Conservation (phyloP, 2,113 vertebrate genomes). For the Opisthocomus hoazin region DNA sequence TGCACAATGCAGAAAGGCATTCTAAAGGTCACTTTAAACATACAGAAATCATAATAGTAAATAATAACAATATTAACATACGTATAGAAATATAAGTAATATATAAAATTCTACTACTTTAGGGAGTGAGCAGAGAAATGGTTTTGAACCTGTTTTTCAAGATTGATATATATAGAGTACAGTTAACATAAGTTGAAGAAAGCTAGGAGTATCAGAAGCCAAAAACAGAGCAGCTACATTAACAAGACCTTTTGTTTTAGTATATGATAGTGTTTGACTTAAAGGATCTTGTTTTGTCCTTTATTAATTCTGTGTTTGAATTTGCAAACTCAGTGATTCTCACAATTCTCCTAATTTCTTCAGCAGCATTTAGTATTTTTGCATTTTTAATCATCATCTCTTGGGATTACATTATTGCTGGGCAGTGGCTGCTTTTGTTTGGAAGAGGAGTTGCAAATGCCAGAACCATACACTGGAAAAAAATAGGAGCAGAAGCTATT, state of each 20-base stretch:
- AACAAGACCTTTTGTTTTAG: background rate
- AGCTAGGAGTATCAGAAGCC: background rate
- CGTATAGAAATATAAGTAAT: background rate
- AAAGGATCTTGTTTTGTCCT: background rate
- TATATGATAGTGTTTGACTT: background rate
- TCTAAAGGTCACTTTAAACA: background rate
- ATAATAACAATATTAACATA: background rate
- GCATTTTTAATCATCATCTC: background rate
- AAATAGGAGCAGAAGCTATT: background rate
- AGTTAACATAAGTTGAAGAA: background rate
- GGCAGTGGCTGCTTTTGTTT: background rate
- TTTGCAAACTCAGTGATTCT: background rate
- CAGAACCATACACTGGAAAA: background rate
- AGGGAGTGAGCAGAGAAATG: background rate
- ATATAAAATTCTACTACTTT: background rate
- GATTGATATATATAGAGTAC: conserved; percentile 5
- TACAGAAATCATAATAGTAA: background rate
- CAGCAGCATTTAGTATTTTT: background rate
- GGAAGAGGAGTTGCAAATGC: background rate
- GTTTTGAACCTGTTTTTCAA: conserved; percentile 42
- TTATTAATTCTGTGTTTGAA: background rate
- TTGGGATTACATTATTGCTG: background rate
- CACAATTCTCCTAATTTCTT: background rate
- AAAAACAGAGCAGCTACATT: background rate
- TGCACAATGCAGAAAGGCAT: background rate